Conservation (phyloP, 1,140 invertebrate species). For the Trichogramma pretiosum region DNA sequence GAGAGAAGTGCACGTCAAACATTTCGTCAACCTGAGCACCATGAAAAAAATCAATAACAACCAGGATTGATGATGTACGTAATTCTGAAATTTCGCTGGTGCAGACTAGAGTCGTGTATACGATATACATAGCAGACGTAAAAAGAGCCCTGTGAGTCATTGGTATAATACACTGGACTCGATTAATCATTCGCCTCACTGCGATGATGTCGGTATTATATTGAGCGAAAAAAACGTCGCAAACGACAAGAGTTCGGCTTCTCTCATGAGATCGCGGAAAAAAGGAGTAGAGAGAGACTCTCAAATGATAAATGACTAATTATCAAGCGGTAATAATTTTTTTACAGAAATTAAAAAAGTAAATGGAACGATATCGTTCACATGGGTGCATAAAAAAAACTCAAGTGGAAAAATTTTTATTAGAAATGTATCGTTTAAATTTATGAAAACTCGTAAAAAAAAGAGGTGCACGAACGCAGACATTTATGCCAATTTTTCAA, state of each 20-base stretch:
- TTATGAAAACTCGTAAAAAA: slow-evolving; percentile 9
- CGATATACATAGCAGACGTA: background rate
- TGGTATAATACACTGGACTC: no score
- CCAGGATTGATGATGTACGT: slow-evolving; percentile 17
- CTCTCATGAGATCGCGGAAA: slow-evolving; percentile 4
- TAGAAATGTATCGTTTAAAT: slow-evolving; percentile 9
- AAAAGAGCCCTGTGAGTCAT: background rate
- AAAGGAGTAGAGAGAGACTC: slow-evolving; percentile 11
- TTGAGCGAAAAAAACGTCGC: slow-evolving; percentile 18
- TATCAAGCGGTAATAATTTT: background rate
- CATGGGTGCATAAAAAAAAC: background rate
- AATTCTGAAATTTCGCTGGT: no score
- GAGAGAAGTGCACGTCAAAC: no score
- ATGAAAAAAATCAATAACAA: slow-evolving; percentile 9
- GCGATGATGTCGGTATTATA: no score
- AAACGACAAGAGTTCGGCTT: background rate
- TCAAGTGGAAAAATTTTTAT: background rate
- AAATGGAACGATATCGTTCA: no score
- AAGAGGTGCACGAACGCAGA: background rate
- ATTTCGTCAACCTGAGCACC: background rate
- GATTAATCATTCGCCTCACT: slow-evolving; percentile 18
- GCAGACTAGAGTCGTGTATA: no score
- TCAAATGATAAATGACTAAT: slow-evolving; percentile 15
- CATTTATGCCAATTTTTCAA: slow-evolving; percentile 15
- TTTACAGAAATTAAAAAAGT: no score